These are phyloP conservation scores for Bovichtus diacanthus DNA, from an alignment of 2,797 vertebrate species.

Conservation along the genomic window DNA sequence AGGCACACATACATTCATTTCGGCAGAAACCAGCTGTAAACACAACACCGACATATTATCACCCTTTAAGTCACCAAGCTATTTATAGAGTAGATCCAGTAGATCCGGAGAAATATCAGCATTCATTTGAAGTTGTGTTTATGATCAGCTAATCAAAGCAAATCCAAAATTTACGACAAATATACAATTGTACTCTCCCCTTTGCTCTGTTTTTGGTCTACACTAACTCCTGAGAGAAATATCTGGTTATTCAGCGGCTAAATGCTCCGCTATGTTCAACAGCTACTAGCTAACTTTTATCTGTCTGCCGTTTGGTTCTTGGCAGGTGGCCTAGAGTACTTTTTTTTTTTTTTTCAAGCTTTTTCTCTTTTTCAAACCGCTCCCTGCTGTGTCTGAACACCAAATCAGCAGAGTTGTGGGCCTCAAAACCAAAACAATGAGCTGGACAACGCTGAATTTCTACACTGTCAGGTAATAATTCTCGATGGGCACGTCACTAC, in stretches of 20 bases:
- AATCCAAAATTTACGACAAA: background rate
- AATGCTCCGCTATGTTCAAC: background rate
- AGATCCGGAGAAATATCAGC: background rate
- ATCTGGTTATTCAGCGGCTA: background rate
- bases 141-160: background rate
- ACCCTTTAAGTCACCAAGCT: background rate
- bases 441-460: background rate
- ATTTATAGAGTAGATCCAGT: background rate
- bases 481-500: background rate
- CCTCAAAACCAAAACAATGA: background rate
- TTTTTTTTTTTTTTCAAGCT: too few species aligned
- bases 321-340: too few species aligned
- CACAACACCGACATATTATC: too few species aligned
- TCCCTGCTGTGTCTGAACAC: background rate
- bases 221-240: background rate
- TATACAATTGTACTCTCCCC: background rate
- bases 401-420: background rate
- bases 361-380: background rate
- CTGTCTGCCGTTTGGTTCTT: too few species aligned
- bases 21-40: slow-evolving; percentile 1
- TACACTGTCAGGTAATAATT: background rate
- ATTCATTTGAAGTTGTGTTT: background rate
- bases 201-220: background rate
- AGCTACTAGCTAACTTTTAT: background rate
- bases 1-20: too few species aligned